A percentile compares a stretch with the other conserved stretches of the same genome.
phyloP scores from a whole-genome alignment of 2,113 vertebrate species.

The Melanerpes aurifrons region DNA sequence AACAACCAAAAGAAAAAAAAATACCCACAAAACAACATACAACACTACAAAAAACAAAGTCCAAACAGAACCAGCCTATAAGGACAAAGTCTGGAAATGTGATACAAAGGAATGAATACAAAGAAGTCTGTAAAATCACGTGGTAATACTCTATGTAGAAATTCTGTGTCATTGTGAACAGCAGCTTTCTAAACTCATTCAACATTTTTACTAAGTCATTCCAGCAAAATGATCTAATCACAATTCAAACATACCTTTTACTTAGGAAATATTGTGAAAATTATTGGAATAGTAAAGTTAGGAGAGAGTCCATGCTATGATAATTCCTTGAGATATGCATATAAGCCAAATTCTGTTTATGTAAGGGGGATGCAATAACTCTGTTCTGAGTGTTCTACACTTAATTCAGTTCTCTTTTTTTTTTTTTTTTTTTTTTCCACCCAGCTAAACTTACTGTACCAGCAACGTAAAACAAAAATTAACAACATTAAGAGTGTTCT shows the following conservation, averaged over 20 bases:
- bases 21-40: too few species aligned
- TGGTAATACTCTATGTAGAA: accelerated
- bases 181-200: neutral
- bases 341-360: neutral
- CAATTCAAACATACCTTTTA: neutral
- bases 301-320: neutral
- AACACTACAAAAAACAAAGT: accelerated
- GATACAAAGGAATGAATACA: neutral
- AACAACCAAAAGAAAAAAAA: too few species aligned
- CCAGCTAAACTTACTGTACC: neutral
- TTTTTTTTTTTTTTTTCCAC: too few species aligned
- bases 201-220: neutral
- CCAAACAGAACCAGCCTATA: accelerated
- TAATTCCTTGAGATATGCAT: neutral
- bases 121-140: neutral
- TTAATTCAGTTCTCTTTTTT: neutral
- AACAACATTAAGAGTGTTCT: neutral
- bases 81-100: neutral
- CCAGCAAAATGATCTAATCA: neutral
- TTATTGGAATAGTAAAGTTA: neutral
- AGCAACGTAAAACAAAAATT: neutral
- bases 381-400: neutral
- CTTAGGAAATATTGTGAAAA: neutral
- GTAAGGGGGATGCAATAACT: neutral
- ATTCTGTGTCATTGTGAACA: neutral